Conservation (phyloP, 1,140 invertebrate species). For the Holotrichia oblita region DNA sequence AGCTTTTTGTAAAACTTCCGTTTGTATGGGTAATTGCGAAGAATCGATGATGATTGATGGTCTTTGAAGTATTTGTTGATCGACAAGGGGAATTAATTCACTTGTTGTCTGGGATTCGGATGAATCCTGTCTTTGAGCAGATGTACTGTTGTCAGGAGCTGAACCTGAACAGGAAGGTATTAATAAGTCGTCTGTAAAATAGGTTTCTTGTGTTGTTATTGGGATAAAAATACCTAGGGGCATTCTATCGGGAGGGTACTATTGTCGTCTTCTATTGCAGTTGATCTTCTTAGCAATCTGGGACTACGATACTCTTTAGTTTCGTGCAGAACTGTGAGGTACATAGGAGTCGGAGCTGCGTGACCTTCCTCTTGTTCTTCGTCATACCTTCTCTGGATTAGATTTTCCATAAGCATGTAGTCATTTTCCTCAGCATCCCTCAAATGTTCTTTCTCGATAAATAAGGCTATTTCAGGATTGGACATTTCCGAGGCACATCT, state of each 20-base stretch:
- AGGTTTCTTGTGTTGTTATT: conserved; percentile 21
- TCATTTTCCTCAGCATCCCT: conserved; percentile 90
- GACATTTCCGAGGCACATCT: conserved; percentile 75
- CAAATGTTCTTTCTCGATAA: conserved; percentile 85
- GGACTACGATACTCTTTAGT: conserved; percentile 49
- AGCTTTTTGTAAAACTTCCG: conserved; percentile 59
- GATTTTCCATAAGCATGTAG: conserved; percentile 88
- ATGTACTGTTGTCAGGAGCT: not conserved
- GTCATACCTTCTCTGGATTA: conserved; percentile 81
- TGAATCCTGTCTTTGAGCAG: conserved; percentile 55
- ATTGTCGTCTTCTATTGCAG: conserved; percentile 66
- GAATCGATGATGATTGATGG: conserved; percentile 67
- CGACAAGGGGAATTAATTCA: conserved; percentile 48
- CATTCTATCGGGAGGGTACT: not conserved
- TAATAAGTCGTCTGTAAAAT: conserved; percentile 23
- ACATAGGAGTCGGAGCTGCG: conserved; percentile 50
- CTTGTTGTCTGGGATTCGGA: conserved; percentile 50
- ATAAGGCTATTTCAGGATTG: conserved; percentile 80
- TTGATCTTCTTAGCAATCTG: conserved; percentile 62
- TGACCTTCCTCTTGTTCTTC: conserved; percentile 62
- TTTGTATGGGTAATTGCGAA: conserved; percentile 64
- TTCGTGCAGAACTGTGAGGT: conserved; percentile 56
- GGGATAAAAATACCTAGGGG: conserved; percentile 30
- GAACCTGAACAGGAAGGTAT: conserved; percentile 30
- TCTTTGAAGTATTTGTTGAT: conserved; percentile 60